These are phyloP conservation scores for Bovichtus diacanthus DNA, from an alignment of 2,797 vertebrate species.

Conservation along the genomic window DNA sequence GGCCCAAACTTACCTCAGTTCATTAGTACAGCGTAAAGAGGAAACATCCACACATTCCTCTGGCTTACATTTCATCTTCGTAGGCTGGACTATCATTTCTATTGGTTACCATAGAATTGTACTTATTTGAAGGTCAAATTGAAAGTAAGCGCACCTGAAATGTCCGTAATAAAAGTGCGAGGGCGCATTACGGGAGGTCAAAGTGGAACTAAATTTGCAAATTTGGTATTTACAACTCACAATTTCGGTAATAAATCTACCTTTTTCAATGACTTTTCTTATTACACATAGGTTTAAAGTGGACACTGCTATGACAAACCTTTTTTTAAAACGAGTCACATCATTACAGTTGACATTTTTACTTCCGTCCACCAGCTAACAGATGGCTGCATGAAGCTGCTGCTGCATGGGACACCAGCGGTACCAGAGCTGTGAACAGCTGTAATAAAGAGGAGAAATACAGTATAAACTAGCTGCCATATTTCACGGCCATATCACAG, in stretches of 20 bases:
- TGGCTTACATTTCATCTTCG: not conserved
- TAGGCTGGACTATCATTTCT: constrained; percentile 1
- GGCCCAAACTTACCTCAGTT: constrained; percentile 15
- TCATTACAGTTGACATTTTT: not conserved
- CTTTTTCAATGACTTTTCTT: not conserved
- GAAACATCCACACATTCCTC: constrained; percentile 17
- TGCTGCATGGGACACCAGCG: constrained; percentile 4
- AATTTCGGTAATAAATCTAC: not conserved
- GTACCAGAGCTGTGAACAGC: constrained; percentile 19
- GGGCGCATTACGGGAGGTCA: not conserved
- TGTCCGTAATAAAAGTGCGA: not conserved
- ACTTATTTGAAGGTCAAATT: not conserved
- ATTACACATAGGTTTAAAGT: not conserved
- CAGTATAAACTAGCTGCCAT: constrained; percentile 8
- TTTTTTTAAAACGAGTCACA: not conserved
- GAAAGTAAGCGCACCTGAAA: not conserved
- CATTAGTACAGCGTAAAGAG: not conserved
- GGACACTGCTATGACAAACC: not conserved
- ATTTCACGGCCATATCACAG: constrained; percentile 23
- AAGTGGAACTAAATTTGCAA: not conserved
- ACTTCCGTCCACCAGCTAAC: no score
- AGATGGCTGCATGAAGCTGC: no score
- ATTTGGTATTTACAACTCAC: not conserved
- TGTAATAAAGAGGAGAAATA: constrained; percentile 11
- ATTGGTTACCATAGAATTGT: not conserved